These are phyloP conservation scores for Halichoeres trimaculatus DNA, from an alignment of 2,113 vertebrate species.

Conservation along the genomic window DNA sequence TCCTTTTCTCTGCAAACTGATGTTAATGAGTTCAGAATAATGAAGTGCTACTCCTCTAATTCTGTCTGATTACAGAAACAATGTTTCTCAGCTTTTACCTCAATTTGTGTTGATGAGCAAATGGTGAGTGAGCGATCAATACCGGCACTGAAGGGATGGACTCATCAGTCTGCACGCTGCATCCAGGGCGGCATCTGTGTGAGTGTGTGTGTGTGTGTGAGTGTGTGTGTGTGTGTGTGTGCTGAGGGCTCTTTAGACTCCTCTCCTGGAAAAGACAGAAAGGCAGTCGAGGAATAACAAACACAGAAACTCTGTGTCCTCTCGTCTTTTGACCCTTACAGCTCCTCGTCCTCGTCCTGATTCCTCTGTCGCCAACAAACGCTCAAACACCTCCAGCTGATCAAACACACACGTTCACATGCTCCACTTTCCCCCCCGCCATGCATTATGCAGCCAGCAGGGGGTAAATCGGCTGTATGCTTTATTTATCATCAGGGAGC, in stretches of 20 bases:
- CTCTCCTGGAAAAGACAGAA: background rate
- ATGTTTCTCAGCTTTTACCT: conserved; percentile 11
- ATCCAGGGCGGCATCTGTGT: conserved; percentile 23
- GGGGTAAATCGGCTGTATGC: conserved; percentile 44
- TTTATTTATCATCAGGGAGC: conserved; percentile 62
- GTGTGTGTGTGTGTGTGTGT: too few species aligned
- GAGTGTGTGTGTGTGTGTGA: conserved; percentile 12
- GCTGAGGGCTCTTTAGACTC: background rate
- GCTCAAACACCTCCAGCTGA: conserved; percentile 27
- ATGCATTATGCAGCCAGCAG: conserved; percentile 63
- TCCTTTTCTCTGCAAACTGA: conserved; percentile 4
- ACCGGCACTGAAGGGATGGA: conserved; percentile 41
- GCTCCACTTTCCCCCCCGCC: conserved; percentile 27
- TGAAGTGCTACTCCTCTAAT: conserved; percentile 47
- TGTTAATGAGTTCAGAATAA: conserved; percentile 56
- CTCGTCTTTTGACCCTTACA: conserved; percentile 32
- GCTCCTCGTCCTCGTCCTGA: conserved; percentile 23
- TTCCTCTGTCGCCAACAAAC: conserved; percentile 41
- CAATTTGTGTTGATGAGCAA: conserved; percentile 54
- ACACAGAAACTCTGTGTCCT: background rate
- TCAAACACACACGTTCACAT: conserved; percentile 40
- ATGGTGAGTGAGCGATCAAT: conserved; percentile 56
- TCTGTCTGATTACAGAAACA: conserved; percentile 37
- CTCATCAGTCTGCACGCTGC: conserved; percentile 37
- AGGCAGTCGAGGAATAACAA: conserved; percentile 1